Conservation (phyloP, 2,113 vertebrate species). For the Platysteira castanea region DNA sequence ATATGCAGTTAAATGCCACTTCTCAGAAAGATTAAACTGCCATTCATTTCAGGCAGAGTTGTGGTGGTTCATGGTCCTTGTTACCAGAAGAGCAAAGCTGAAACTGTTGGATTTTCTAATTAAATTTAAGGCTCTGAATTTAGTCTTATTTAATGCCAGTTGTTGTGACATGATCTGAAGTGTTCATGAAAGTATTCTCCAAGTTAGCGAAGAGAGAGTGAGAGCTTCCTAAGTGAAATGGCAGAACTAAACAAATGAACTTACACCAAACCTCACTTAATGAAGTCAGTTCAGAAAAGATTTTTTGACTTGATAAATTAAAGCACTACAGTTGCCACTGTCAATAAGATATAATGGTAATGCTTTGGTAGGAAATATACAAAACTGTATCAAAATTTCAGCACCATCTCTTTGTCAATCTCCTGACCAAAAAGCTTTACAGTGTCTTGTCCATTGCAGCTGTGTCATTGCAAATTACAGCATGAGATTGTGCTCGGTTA, state of each 20-base stretch:
- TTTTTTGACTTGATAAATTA: neutral
- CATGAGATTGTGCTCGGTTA: neutral
- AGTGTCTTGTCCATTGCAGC: neutral
- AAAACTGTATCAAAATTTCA: neutral
- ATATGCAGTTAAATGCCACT: neutral
- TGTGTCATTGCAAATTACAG: neutral
- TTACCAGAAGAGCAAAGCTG: neutral
- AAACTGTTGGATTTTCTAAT: neutral
- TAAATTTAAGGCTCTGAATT: neutral
- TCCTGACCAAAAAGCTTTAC: neutral
- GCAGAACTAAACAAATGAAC: neutral
- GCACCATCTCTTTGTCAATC: neutral
- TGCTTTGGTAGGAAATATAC: neutral
- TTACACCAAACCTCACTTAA: neutral
- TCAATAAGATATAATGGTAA: neutral
- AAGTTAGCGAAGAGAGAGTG: neutral
- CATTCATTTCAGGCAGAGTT: neutral
- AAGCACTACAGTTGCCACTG: neutral
- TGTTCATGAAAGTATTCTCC: neutral
- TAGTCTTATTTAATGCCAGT: neutral
- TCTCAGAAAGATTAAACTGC: neutral
- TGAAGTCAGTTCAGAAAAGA: neutral
- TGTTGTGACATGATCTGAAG: neutral
- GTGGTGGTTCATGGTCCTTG: neutral
- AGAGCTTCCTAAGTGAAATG: neutral